These are phyloP conservation scores for Thera britannica DNA, from an alignment of 2,888 invertebrate species.

Conservation along the genomic window DNA sequence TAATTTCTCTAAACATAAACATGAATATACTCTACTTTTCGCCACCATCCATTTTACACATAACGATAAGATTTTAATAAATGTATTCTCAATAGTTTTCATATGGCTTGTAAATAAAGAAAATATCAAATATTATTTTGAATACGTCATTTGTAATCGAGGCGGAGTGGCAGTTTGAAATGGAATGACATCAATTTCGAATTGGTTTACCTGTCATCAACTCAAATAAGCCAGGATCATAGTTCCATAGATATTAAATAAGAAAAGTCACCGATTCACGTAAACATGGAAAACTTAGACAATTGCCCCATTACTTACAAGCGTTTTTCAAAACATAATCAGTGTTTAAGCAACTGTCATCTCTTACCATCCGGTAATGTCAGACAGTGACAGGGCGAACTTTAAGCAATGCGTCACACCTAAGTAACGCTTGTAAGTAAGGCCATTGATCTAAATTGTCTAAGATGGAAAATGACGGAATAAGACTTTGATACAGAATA, in stretches of 20 bases:
- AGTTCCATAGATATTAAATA: not conserved
- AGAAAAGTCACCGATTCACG: too few relatives aligned
- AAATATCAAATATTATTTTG: slow-evolving; percentile 70
- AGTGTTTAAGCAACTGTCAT: too few relatives aligned
- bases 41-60: slow-evolving; percentile 71
- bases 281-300: too few relatives aligned
- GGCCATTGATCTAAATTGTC: too few relatives aligned
- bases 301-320: too few relatives aligned
- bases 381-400: too few relatives aligned
- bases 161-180: slow-evolving; percentile 62
- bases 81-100: slow-evolving; percentile 54
- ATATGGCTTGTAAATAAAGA: slow-evolving; percentile 67
- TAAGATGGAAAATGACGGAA: too few relatives aligned
- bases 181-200: slow-evolving; percentile 66
- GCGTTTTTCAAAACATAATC: too few relatives aligned
- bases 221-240: slow-evolving; percentile 28
- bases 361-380: too few relatives aligned
- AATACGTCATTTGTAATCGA: slow-evolving; percentile 74
- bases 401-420: too few relatives aligned
- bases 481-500: too few relatives aligned
- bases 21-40: slow-evolving; percentile 62
- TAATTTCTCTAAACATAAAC: slow-evolving; percentile 61
- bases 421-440: too few relatives aligned
- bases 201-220: slow-evolving; percentile 42
- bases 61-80: slow-evolving; percentile 64